Conservation (phyloP, 2,888 invertebrate genomes). For the Calameuta idolon region DNA sequence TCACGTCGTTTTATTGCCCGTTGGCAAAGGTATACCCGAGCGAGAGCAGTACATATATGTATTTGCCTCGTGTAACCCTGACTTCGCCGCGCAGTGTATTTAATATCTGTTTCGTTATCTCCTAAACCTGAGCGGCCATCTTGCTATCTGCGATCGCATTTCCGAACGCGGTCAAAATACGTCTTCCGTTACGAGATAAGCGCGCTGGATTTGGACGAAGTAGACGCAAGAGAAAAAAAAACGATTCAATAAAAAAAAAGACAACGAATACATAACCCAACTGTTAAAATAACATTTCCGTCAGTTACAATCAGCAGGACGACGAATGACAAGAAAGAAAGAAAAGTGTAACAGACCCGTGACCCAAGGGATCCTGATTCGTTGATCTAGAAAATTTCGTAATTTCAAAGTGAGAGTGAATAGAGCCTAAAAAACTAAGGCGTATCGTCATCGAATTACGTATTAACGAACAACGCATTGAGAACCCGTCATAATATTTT, state of each 20-base stretch:
- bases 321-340: background rate
- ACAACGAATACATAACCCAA: background rate
- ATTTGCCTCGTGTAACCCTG: constrained; percentile 26
- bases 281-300: background rate
- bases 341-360: background rate
- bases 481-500: background rate
- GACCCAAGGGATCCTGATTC: background rate
- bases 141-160: constrained; percentile 29
- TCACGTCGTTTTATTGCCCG: background rate
- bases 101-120: constrained; percentile 43
- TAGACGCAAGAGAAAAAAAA: background rate
- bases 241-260: background rate
- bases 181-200: background rate
- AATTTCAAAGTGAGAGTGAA: background rate
- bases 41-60: background rate
- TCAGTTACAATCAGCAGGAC: background rate
- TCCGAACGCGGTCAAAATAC: constrained; percentile 21
- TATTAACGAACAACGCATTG: background rate
- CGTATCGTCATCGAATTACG: background rate
- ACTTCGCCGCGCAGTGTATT: constrained; percentile 26
- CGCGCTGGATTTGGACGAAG: background rate
- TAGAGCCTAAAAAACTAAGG: background rate
- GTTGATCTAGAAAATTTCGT: background rate
- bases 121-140: constrained; percentile 35
- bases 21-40: background rate